phyloP scores from a whole-genome alignment of 2,113 vertebrate genomes.

The Myrmophylax atrothorax region DNA sequence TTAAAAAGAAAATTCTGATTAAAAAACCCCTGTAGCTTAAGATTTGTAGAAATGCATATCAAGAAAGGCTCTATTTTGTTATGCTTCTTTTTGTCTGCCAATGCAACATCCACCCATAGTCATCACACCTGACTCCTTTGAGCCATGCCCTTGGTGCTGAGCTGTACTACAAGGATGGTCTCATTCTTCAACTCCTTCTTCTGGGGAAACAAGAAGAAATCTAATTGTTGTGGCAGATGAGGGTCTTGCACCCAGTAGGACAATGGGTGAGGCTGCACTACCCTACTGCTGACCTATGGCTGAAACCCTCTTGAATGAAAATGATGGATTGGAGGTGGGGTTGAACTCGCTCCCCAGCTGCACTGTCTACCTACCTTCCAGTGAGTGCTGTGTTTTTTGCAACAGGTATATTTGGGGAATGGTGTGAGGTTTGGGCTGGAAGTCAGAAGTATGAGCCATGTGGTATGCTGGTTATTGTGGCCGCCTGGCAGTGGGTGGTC shows the following conservation, averaged over 20 bases:
- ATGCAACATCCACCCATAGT: neutral
- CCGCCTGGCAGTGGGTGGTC: neutral
- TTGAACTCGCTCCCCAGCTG: neutral
- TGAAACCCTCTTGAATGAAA: neutral
- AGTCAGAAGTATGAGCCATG: neutral
- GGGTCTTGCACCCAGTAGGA: neutral
- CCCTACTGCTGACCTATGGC: accelerated
- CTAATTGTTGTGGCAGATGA: neutral
- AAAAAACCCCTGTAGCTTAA: neutral
- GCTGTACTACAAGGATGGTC: accelerated
- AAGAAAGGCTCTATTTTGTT: neutral
- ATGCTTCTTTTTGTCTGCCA: neutral
- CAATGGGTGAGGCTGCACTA: neutral
- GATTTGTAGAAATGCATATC: neutral
- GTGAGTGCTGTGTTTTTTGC: neutral
- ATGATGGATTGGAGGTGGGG: accelerated
- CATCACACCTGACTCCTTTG: neutral
- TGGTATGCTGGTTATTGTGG: accelerated
- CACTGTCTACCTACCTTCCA: neutral
- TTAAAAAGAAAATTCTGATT: neutral
- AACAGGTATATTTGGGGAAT: accelerated
- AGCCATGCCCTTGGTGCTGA: neutral
- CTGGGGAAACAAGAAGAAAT: neutral
- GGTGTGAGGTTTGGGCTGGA: neutral
- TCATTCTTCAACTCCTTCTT: neutral